Evolutionary conservation across 2,888 invertebrate genomes (phyloP).

Genomic region (Meliscaeva auricollis): DNA sequence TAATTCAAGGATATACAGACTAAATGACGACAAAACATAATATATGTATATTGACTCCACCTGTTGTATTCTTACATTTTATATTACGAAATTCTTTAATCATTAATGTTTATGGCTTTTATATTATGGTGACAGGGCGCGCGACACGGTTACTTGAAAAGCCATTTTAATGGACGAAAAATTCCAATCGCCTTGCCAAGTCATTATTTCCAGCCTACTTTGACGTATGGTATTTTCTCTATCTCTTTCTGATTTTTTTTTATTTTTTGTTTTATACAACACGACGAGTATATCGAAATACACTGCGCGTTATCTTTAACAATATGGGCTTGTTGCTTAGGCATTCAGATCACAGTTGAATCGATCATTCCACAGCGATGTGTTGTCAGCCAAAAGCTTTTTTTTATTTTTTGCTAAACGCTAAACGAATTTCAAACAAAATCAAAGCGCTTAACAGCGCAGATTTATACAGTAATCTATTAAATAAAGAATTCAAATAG

Average conservation of each 20-base stretch:
- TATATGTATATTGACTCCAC: constrained; percentile 2
- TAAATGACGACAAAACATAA: not conserved
- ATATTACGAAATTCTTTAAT: constrained; percentile 27
- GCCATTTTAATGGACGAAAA: constrained; percentile 34
- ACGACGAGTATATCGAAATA: not conserved
- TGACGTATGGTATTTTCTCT: constrained; percentile 46
- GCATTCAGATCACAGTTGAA: constrained; percentile 73
- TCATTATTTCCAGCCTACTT: constrained; percentile 45
- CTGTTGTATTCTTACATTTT: constrained; percentile 35
- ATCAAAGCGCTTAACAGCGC: constrained; percentile 33
- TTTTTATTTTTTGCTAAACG: constrained; percentile 43
- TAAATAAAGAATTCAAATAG: constrained; percentile 28
- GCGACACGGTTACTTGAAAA: constrained; percentile 27
- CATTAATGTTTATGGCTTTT: constrained; percentile 6
- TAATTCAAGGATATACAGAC: constrained; percentile 44
- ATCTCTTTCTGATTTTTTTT: constrained; percentile 1
- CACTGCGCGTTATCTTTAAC: constrained; percentile 14
- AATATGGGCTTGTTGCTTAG: constrained; percentile 69
- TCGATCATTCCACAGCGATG: constrained; percentile 64
- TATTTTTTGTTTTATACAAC: not conserved
- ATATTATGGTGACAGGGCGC: constrained; percentile 16
- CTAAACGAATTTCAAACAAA: constrained; percentile 56
- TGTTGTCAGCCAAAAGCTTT: constrained; percentile 41
- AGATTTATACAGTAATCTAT: constrained; percentile 18
- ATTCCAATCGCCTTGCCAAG: constrained; percentile 45